Evolutionary conservation across 2,888 invertebrate species (phyloP).

Genomic region (Pristionchus fissidentatus): DNA sequence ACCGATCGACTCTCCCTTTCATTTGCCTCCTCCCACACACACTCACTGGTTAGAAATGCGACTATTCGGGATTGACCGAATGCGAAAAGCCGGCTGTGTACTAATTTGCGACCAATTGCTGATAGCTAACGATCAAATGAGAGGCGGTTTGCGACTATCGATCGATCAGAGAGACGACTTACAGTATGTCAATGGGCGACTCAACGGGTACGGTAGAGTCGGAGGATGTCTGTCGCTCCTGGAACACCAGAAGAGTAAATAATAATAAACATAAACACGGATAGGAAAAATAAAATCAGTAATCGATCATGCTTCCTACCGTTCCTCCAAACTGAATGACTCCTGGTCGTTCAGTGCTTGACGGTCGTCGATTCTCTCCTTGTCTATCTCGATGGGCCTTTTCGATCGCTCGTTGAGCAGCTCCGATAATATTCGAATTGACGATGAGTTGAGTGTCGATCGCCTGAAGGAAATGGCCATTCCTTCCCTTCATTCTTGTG

Average conservation of each 20-base stretch:
- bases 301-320: slow-evolving; percentile 6
- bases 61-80: slow-evolving; percentile 2
- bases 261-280: not conserved
- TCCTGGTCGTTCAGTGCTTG: not conserved
- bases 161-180: not conserved
- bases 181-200: not conserved
- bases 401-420: slow-evolving; percentile 18
- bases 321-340: slow-evolving; percentile 30
- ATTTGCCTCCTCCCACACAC: not conserved
- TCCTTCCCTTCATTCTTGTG: not conserved
- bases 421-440: slow-evolving; percentile 42
- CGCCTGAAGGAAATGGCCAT: slow-evolving; percentile 31
- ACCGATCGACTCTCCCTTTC: slow-evolving; percentile 41
- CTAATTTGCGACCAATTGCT: slow-evolving; percentile 38
- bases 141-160: not conserved
- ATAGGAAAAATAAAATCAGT: not conserved
- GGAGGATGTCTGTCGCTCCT: not conserved
- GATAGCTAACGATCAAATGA: slow-evolving; percentile 1
- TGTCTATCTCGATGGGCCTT: not conserved
- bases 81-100: not conserved
- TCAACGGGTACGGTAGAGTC: not conserved
- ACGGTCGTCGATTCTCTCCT: not conserved
- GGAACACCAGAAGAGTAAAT: not conserved
- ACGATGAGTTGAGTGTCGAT: slow-evolving; percentile 31
- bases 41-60: slow-evolving; percentile 23